A percentile compares a stretch with the other conserved stretches of the same genome.
These are phyloP conservation scores for Hesperophylax magnus DNA, from an alignment of 1,140 invertebrate genomes.

Conservation along the genomic window DNA sequence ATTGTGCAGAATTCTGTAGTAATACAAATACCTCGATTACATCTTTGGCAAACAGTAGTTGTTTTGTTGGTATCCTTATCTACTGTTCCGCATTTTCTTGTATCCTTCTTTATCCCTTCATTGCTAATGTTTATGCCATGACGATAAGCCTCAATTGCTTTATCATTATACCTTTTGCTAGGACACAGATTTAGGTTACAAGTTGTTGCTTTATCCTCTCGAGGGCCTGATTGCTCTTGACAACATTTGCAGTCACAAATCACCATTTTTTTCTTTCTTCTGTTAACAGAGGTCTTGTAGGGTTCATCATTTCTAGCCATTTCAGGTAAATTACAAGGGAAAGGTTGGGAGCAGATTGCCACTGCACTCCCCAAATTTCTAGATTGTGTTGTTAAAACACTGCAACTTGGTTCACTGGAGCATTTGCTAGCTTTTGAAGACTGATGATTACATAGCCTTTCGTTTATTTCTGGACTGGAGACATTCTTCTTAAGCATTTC, in stretches of 20 bases:
- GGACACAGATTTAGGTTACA: background rate
- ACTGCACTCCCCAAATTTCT: background rate
- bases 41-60: background rate
- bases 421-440: background rate
- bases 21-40: background rate
- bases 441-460: background rate
- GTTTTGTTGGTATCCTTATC: background rate
- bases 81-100: background rate
- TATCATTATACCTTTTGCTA: background rate
- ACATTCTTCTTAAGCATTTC: background rate
- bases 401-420: conserved; percentile 10
- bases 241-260: conserved; percentile 19
- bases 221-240: background rate
- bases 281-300: background rate
- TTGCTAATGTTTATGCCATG: background rate
- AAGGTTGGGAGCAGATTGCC: background rate
- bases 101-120: background rate
- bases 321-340: background rate
- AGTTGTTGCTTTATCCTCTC: background rate
- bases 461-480: background rate
- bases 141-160: background rate
- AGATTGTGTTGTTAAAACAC: too few relatives aligned
- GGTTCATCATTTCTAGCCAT: background rate
- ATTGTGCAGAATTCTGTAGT: background rate
- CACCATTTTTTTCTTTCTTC: background rate